Conservation (phyloP, 30 jellyfish, hydroid and myxozoan genomes). For the Aurelia sp. region DNA sequence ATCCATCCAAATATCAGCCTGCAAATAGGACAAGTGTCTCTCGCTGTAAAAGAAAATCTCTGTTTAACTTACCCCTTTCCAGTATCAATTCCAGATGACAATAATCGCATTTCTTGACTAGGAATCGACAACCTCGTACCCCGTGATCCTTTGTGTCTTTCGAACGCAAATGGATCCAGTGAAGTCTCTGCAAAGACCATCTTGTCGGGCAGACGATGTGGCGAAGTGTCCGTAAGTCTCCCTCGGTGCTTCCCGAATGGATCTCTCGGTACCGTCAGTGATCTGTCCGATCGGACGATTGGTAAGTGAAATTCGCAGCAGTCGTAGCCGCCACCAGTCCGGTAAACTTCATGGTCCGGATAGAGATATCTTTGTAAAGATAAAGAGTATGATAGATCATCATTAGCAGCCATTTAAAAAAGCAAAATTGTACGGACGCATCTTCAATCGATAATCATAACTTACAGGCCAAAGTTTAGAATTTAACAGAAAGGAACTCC, state of each 20-base stretch:
- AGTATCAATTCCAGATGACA: not conserved
- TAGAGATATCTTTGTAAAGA: conserved; percentile 26
- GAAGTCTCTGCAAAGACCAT: not conserved
- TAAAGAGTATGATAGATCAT: not conserved
- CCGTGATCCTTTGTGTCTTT: not conserved
- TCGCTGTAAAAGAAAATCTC: too few species aligned
- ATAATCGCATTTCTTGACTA: not conserved
- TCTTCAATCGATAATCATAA: too few species aligned
- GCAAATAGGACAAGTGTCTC: too few species aligned
- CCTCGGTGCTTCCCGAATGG: conserved; percentile 54
- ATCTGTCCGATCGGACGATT: conserved; percentile 36
- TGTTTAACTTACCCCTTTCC: too few species aligned
- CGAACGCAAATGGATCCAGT: conserved; percentile 15
- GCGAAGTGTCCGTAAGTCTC: conserved; percentile 40
- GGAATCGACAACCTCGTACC: not conserved
- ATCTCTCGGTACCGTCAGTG: conserved; percentile 39
- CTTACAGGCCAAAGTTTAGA: too few species aligned
- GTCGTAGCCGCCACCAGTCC: conserved; percentile 72
- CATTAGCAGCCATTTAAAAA: too few species aligned
- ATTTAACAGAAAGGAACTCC: too few species aligned
- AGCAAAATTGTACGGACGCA: too few species aligned
- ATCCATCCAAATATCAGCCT: too few species aligned
- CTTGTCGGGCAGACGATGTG: conserved; percentile 52
- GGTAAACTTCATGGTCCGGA: conserved; percentile 77
- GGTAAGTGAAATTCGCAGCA: conserved; percentile 53